A percentile compares a stretch with the other conserved stretches of the same genome.
Conservation (phyloP, 2,888 invertebrate species). For the Bombylius discolor region DNA sequence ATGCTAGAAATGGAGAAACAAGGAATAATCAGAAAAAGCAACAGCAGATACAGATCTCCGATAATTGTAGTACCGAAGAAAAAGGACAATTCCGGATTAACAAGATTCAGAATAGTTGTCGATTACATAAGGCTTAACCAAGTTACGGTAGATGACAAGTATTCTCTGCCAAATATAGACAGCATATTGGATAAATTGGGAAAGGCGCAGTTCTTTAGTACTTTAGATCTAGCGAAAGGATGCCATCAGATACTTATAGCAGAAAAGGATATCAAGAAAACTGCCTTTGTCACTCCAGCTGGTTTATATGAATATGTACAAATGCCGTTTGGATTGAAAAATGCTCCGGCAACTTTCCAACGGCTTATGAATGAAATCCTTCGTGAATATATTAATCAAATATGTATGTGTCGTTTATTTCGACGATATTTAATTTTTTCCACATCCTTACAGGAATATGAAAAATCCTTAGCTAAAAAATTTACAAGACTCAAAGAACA, state of each 20-base stretch:
- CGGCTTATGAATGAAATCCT: conserved; percentile 8
- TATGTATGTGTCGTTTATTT: neutral
- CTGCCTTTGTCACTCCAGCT: conserved; percentile 11
- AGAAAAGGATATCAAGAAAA: conserved; percentile 12
- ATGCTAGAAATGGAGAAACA: conserved; percentile 10
- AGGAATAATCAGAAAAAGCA: conserved; percentile 10
- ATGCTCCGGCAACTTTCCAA: conserved; percentile 9
- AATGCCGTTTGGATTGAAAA: conserved; percentile 11
- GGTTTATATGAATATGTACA: conserved; percentile 10
- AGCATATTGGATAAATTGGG: conserved; percentile 8
- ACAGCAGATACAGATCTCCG: conserved; percentile 7
- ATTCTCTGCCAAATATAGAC: conserved; percentile 8
- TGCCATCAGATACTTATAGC: neutral
- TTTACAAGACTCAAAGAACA: no score
- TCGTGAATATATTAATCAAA: neutral
- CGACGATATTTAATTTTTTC: neutral
- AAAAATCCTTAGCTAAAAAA: neutral
- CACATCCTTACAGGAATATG: neutral
- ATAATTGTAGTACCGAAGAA: conserved; percentile 8
- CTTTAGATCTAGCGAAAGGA: conserved; percentile 9
- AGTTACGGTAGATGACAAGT: conserved; percentile 8
- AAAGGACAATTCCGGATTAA: conserved; percentile 7
- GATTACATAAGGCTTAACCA: conserved; percentile 10
- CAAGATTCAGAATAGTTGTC: conserved; percentile 9
- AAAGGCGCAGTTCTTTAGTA: conserved; percentile 9